Conservation (phyloP, 1,140 invertebrate genomes). For the Bilobella aurantiaca region DNA sequence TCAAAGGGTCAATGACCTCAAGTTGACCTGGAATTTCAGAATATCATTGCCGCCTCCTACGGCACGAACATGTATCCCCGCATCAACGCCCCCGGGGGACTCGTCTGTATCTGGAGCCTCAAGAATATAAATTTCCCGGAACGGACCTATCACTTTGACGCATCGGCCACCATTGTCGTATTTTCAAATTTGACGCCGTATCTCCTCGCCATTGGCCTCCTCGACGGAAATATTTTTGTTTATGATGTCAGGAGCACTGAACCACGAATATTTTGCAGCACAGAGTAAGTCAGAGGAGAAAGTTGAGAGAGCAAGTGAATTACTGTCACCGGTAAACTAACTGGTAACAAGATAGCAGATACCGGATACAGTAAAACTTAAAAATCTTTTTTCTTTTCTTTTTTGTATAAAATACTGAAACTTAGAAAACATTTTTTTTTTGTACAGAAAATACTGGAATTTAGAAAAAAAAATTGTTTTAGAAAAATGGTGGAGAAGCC, state of each 20-base stretch:
- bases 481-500: constrained; percentile 21
- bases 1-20: no score
- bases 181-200: constrained; percentile 31
- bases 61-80: constrained; percentile 13
- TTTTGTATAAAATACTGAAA: not conserved
- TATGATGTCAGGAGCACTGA: constrained; percentile 23
- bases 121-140: constrained; percentile 33
- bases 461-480: not conserved
- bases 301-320: no score
- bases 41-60: constrained; percentile 29
- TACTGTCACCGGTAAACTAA: no score
- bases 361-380: no score
- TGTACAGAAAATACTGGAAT: not conserved
- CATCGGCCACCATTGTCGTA: constrained; percentile 16
- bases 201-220: constrained; percentile 25
- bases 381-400: not conserved
- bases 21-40: no score
- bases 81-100: constrained; percentile 15
- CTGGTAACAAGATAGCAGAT: no score
- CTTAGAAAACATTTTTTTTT: no score
- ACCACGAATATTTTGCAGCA: not conserved
- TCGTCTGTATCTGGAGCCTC: constrained; percentile 31
- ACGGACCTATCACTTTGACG: constrained; percentile 23
- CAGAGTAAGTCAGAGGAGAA: constrained; percentile 5
- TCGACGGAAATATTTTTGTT: constrained; percentile 31